Evolutionary conservation across 2,113 vertebrate genomes (phyloP).

Genomic region (Sebastes schlegelii): DNA sequence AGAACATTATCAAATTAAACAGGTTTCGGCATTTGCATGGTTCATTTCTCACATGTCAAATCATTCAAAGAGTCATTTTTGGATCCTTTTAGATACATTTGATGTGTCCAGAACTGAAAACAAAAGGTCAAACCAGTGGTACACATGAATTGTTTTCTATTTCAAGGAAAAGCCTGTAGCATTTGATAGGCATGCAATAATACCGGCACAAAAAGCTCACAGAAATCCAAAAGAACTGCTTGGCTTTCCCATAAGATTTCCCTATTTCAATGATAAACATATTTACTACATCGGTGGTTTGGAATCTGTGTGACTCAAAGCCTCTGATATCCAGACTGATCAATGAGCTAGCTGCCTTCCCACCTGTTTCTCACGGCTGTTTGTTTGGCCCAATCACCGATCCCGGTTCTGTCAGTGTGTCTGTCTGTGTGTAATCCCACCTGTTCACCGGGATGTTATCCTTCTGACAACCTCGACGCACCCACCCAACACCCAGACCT

Average conservation of each 20-base stretch:
- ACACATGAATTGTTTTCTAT: not conserved
- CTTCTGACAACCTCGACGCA: slow-evolving; percentile 46
- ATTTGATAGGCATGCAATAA: not conserved
- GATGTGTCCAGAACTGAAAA: not conserved
- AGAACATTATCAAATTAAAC: too few relatives aligned
- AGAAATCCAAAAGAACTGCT: not conserved
- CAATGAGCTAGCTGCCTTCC: not conserved
- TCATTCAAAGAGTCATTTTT: not conserved
- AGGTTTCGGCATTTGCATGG: too few relatives aligned
- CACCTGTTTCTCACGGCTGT: slow-evolving; percentile 41
- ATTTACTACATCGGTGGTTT: not conserved
- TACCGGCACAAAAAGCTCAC: not conserved
- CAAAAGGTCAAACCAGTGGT: not conserved
- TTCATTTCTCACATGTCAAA: not conserved
- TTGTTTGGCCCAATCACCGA: slow-evolving; percentile 24
- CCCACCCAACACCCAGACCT: slow-evolving; percentile 33
- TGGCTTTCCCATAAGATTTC: not conserved
- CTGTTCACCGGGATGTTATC: slow-evolving; percentile 79
- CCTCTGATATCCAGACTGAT: not conserved
- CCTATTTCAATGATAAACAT: not conserved
- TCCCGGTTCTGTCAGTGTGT: slow-evolving; percentile 43
- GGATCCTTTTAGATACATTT: not conserved
- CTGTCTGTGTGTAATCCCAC: slow-evolving; percentile 75
- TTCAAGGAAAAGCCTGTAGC: not conserved
- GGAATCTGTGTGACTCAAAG: not conserved